Percentiles rank a stretch among this genome's conserved stretches.
Evolutionary conservation across 2,797 vertebrate species (phyloP).

Genomic region (Glyptemys insculpta): DNA sequence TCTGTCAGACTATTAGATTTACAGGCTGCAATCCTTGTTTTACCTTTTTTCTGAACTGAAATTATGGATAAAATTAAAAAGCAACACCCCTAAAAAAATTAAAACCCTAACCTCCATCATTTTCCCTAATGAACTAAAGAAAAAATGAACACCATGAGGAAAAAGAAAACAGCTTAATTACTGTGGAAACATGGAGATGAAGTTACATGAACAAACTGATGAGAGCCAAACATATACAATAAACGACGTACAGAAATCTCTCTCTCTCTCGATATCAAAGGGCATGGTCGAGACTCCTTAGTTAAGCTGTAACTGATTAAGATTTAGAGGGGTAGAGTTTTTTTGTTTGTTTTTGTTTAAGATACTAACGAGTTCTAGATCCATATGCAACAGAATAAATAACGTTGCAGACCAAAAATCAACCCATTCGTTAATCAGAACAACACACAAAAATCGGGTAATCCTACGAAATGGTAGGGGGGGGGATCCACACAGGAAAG

Average conservation of each 20-base stretch:
- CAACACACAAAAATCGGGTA: not conserved
- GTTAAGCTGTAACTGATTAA: not conserved
- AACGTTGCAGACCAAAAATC: not conserved
- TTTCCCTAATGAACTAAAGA: not conserved
- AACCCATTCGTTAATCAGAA: not conserved
- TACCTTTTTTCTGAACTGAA: not conserved
- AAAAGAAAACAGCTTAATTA: fast-evolving
- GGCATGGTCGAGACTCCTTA: not conserved
- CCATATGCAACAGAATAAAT: not conserved
- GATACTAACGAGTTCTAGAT: not conserved
- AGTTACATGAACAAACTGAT: not conserved
- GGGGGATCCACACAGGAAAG: not conserved
- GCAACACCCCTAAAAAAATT: not conserved
- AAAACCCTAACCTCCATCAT: not conserved
- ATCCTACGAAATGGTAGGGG: fast-evolving
- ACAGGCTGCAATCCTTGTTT: not conserved
- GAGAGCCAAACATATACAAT: not conserved
- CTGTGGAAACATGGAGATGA: fast-evolving
- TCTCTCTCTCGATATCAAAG: not conserved
- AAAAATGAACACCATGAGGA: fast-evolving
- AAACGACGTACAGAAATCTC: fast-evolving
- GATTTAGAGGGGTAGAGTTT: not conserved
- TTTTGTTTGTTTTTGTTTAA: not conserved
- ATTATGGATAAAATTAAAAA: not conserved
- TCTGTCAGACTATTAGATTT: not conserved